A percentile compares a stretch with the other conserved stretches of the same genome.
These are phyloP conservation scores for Ophraella communa DNA, from an alignment of 2,888 invertebrate genomes.

Conservation along the genomic window DNA sequence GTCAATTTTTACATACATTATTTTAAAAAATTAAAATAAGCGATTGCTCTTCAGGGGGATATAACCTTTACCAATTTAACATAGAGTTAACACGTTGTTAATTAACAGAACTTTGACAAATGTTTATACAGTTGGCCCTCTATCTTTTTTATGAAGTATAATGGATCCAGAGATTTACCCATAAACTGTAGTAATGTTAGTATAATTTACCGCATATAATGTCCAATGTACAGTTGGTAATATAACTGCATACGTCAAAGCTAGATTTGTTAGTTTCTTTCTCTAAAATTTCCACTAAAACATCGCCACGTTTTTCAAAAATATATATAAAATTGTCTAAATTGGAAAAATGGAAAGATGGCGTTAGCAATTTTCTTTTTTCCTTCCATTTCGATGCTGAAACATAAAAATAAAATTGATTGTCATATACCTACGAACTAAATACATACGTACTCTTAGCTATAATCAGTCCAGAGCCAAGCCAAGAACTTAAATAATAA, in stretches of 20 bases:
- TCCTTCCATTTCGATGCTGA: conserved; percentile 67
- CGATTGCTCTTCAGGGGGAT: too few species aligned
- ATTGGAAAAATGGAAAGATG: conserved; percentile 81
- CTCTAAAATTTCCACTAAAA: conserved; percentile 65
- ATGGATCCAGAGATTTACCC: too few species aligned
- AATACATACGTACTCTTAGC: conserved; percentile 37
- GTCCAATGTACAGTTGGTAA: conserved; percentile 68
- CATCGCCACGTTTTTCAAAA: conserved; percentile 69
- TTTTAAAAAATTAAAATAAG: too few species aligned
- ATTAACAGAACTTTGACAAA: too few species aligned
- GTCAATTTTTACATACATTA: too few species aligned
- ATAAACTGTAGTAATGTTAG: too few species aligned
- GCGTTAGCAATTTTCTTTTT: conserved; percentile 75
- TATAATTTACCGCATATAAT: conserved; percentile 66
- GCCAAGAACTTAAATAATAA: conserved; percentile 40
- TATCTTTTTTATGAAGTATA: too few species aligned
- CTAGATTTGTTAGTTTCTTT: conserved; percentile 55
- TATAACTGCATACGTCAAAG: conserved; percentile 68
- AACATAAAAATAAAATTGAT: conserved; percentile 11
- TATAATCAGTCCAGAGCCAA: conserved; percentile 45
- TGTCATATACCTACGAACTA: too few species aligned
- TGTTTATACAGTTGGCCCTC: too few species aligned
- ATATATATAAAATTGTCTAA: conserved; percentile 74
- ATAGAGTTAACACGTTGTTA: too few species aligned
- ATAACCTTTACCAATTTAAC: too few species aligned